phyloP scores from a whole-genome alignment of 2,113 vertebrate genomes.

The Pelvicachromis taeniatus region DNA sequence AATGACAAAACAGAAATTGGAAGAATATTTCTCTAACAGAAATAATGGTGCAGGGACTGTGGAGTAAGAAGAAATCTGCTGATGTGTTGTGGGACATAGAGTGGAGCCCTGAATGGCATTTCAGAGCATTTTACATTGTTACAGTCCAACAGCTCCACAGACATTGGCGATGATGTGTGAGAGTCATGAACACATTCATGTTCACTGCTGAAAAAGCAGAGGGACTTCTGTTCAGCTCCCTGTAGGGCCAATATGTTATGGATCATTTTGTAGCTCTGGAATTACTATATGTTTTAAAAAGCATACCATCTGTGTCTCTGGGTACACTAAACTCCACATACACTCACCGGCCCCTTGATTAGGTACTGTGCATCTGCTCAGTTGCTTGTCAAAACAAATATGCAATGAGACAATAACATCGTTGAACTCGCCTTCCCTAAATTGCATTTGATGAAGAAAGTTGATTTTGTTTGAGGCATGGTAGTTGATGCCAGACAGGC shows the following conservation, averaged over 20 bases:
- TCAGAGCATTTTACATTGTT: conserved; percentile 20
- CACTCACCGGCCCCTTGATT: background rate
- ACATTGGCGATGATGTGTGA: background rate
- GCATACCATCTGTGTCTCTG: background rate
- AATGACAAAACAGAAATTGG: conserved; percentile 59
- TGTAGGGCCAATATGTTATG: background rate
- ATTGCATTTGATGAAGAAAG: background rate
- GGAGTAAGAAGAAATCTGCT: conserved; percentile 12
- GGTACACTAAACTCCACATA: background rate
- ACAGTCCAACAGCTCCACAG: conserved; percentile 19
- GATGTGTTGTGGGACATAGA: conserved; percentile 17
- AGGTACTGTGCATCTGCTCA: background rate
- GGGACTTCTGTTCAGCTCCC: background rate
- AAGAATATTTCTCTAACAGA: conserved; percentile 45
- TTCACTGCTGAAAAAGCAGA: background rate
- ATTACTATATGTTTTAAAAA: background rate
- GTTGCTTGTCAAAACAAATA: background rate
- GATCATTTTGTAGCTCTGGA: background rate
- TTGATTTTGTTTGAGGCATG: background rate
- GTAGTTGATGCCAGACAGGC: background rate
- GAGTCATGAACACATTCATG: conserved; percentile 7
- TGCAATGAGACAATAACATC: background rate
- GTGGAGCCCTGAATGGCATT: background rate
- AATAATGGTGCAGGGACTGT: conserved; percentile 13
- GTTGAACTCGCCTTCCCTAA: background rate